Percentiles rank a stretch among this genome's conserved stretches.
Conservation (phyloP, 2,888 invertebrate species). For the Caenorhabditis angaria region DNA sequence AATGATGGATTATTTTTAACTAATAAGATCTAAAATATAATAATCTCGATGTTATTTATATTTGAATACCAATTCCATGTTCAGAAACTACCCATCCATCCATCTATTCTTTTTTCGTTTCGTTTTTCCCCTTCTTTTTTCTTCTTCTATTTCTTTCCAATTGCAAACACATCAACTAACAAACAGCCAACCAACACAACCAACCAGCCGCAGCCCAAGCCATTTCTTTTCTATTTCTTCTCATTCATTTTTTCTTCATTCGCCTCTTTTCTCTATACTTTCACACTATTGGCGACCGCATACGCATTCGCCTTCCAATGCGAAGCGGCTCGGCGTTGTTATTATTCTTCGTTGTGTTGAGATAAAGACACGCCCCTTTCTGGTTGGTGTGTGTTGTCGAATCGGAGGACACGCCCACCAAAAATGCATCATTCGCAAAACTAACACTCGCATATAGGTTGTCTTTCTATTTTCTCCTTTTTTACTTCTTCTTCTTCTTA, state of each 20-base stretch:
- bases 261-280: slow-evolving; percentile 19
- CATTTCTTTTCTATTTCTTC: slow-evolving; percentile 32
- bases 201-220: slow-evolving; percentile 39
- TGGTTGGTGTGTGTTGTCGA: background rate
- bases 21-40: background rate
- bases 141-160: slow-evolving; percentile 13
- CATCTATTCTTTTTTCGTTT: too few species aligned
- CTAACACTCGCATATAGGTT: background rate
- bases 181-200: slow-evolving; percentile 23
- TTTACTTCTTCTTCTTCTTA: slow-evolving; percentile 12
- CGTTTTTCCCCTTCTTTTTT: too few species aligned
- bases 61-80: background rate
- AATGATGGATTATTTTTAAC: too few species aligned
- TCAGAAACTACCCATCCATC: slow-evolving; percentile 2
- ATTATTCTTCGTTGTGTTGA: slow-evolving; percentile 11
- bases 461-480: slow-evolving; percentile 22
- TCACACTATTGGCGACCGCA: slow-evolving; percentile 1
- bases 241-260: slow-evolving; percentile 37
- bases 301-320: slow-evolving; percentile 23
- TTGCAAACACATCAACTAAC: slow-evolving; percentile 29
- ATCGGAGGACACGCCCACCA: background rate
- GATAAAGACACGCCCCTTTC: background rate
- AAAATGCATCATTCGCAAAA: background rate
- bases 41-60: background rate
- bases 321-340: slow-evolving; percentile 22